Conservation (phyloP, 2,888 invertebrate species). For the Terebella lapidaria region DNA sequence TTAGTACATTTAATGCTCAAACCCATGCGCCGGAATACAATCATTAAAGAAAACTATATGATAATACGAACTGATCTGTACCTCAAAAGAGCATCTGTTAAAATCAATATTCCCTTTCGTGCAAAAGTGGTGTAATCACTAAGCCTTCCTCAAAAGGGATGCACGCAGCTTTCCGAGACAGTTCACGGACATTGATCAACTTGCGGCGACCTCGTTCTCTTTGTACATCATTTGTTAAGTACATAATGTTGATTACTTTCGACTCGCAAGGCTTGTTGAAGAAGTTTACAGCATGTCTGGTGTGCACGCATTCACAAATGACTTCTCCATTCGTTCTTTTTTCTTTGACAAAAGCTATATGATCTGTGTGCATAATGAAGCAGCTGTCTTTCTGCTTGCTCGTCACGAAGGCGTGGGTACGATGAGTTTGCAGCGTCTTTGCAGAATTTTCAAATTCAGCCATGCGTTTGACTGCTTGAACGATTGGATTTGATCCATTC, state of each 20-base stretch:
- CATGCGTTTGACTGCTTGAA: constrained; percentile 12
- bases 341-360: constrained; percentile 1
- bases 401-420: too few relatives aligned
- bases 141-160: neutral
- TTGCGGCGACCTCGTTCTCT: too few relatives aligned
- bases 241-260: constrained; percentile 16
- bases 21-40: too few relatives aligned
- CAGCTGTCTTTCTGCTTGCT: neutral
- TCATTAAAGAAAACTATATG: too few relatives aligned
- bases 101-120: neutral
- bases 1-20: too few relatives aligned
- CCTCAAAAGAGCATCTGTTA: too few relatives aligned
- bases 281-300: neutral
- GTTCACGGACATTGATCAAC: neutral
- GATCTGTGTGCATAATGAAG: neutral
- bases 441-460: constrained; percentile 1
- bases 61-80: too few relatives aligned
- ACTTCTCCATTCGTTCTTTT: neutral
- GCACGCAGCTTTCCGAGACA: neutral
- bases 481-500: constrained; percentile 9
- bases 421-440: neutral
- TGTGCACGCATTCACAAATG: neutral
- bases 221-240: constrained; percentile 5
- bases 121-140: neutral
- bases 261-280: constrained; percentile 4